Percentiles rank a stretch among this genome's conserved stretches.
Evolutionary conservation across 2,888 invertebrate genomes (phyloP).

Genomic region (Aleiodes leptofemur): DNA sequence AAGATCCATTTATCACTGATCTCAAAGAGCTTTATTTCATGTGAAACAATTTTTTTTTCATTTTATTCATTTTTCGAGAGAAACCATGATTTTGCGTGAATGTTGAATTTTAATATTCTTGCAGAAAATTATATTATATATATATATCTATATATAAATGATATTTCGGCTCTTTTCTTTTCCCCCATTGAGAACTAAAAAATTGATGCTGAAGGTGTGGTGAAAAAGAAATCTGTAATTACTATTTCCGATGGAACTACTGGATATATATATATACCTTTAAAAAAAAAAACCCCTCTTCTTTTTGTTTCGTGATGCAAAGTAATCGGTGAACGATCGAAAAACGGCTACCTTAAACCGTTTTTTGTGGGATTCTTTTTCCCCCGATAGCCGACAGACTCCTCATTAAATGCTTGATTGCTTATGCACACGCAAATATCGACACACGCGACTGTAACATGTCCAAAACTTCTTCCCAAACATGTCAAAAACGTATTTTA

Average conservation of each 20-base stretch:
- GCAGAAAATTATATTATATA: not conserved
- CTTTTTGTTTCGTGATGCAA: conserved; percentile 36
- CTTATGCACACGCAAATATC: conserved; percentile 39
- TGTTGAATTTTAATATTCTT: not conserved
- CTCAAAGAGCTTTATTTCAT: conserved; percentile 3
- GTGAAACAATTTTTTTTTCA: not conserved
- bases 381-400: conserved; percentile 31
- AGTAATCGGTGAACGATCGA: conserved; percentile 39
- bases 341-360: conserved; percentile 29
- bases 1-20: conserved; percentile 24
- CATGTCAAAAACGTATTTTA: not conserved
- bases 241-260: conserved; percentile 30
- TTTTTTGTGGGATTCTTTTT: conserved; percentile 34
- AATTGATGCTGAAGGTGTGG: conserved; percentile 23
- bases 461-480: conserved; percentile 3
- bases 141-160: not conserved
- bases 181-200: not conserved
- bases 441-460: conserved; percentile 37
- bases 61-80: no score
- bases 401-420: conserved; percentile 40
- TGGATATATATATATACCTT: not conserved
- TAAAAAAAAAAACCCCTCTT: not conserved
- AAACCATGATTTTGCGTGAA: not conserved
- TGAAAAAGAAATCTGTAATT: conserved; percentile 30
- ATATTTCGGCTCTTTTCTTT: not conserved